Base-by-base conservation (phyloP, 2,113 vertebrate species). In the Bubalus kerabau region DNA sequence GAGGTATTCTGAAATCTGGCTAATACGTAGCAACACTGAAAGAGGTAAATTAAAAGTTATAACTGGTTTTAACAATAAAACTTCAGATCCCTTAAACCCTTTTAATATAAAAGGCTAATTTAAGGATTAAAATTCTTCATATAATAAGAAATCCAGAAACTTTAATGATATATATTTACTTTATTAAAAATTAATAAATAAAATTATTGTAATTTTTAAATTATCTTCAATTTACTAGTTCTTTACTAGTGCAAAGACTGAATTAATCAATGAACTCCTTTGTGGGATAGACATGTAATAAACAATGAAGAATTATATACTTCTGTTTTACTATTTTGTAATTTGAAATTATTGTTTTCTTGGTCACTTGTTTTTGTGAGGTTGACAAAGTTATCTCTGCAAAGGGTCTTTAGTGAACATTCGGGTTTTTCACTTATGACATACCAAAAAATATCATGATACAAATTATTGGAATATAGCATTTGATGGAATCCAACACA, bases 21-120 rank as follows among this genome's bases (percentile, higher is more conserved):
- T 93, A 94, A 95, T 96, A 98, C 74, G 50, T 90, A 98, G 96
- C 97, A 99, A 98, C 88, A 98, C 84, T 46, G 97, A 84, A 81
- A 98, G 97, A 98, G 96, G 96, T 97, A 98, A 21, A 71, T 71
- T 71, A 67, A 97, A 98, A 96, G 88, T 57, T 90, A 96, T 92
- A 98, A 52, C 7, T 98, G 96, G 98, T 98, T 99, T 98, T 98
- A 98, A 98, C 98, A 98, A 98, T 97, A 98, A 98, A 88, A 98
- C 98, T 97, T 98, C 97, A 89, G 93, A 95, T 98, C 62, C 78
- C 95, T 97, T 98, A 98, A 98, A 97, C 95, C 97, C 99, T 99
- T 99, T 99, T 99, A 99, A 99, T 98, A 98, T 99, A 99, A 99
- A 99, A 99, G 98, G 97, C 89, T 98, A 98, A 92, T 95, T 98